These are phyloP conservation scores for Sminthurides aquaticus DNA, from an alignment of 2,888 invertebrate genomes.

Conservation along the genomic window DNA sequence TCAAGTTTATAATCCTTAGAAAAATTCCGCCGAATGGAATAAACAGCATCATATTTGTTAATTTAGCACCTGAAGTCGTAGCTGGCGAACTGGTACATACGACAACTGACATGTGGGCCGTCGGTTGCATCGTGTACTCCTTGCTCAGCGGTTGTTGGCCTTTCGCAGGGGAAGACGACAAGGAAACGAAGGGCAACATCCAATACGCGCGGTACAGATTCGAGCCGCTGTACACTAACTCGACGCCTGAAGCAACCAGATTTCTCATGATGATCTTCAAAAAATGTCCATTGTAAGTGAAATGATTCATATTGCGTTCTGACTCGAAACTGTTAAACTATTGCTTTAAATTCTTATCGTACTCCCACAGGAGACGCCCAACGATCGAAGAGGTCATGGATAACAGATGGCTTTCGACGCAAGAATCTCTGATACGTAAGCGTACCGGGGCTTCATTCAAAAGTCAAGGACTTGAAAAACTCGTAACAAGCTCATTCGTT, in stretches of 20 bases:
- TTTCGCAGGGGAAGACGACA: conserved; percentile 71
- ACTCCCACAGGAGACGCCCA: conserved; percentile 92
- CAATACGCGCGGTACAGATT: conserved; percentile 85
- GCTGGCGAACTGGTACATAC: conserved; percentile 79
- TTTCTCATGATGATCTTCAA: conserved; percentile 95
- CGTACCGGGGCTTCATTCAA: conserved; percentile 62
- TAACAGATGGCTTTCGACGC: conserved; percentile 88
- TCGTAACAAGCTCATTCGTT: conserved; percentile 19
- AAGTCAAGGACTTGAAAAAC: conserved; percentile 22
- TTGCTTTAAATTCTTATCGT: conserved; percentile 13
- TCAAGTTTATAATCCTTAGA: no score
- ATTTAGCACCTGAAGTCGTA: conserved; percentile 37
- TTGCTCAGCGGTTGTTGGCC: conserved; percentile 88
- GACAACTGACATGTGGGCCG: conserved; percentile 91
- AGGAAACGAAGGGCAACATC: conserved; percentile 85
- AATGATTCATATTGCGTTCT: neutral
- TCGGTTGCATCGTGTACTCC: conserved; percentile 85
- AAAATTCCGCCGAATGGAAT: no score
- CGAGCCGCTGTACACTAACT: conserved; percentile 87
- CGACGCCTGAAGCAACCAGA: conserved; percentile 83
- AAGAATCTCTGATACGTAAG: conserved; percentile 87
- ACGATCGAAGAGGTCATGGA: conserved; percentile 89
- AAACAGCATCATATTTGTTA: no score
- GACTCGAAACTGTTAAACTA: neutral
- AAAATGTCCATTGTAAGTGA: conserved; percentile 73